Base-by-base conservation (phyloP, 2,888 invertebrate species). In the Xestia ashworthii region DNA sequence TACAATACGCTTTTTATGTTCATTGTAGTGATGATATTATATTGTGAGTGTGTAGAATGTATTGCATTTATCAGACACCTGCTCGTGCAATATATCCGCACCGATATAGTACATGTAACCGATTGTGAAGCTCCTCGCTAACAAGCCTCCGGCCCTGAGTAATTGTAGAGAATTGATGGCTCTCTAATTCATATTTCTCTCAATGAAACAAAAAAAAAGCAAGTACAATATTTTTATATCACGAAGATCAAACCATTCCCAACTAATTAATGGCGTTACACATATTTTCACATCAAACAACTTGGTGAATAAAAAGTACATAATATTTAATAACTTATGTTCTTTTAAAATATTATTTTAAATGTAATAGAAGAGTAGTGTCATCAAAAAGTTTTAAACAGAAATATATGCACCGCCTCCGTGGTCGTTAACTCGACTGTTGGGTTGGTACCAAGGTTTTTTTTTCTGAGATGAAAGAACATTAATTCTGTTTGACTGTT, bases 391-490 rank as follows among this genome's bases (percentile, higher is more conserved):
- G 82, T 76, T 90, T 90, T 80, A 82, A 84, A 88, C 72, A 87
- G 84, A 90, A 89, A 89, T 90, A 91, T 87, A 89, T 85, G 87
- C 88, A 84, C 79, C 90, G 87, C 88, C 88, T 87, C 89, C 88
- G 82, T 86, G 81, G 80, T 91, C 89, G 88, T 90, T 89, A 89
- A 89, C 82, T 79, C 79, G 84, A 85, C 83, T 88, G 88, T 89
- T 87, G 82, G 85, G 86, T 22, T 76, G 76, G 65, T 80, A 87
- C 86, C 90, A 90, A 91, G 87, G 89, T 80, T 80, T 71, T 84
- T 87, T 90, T 88, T 87, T 85, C 76, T 77, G 87, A 91, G 87
- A 90, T 88, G 90, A 90, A 89, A 76, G 73, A 83, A 81, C 60
- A 79, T 83, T 77, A 77, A 78, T 88, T 86, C 44, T 86, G 48